These are phyloP conservation scores for Circaetus cinerascens DNA, from an alignment of 2,113 vertebrate genomes.

Conservation along the genomic window DNA sequence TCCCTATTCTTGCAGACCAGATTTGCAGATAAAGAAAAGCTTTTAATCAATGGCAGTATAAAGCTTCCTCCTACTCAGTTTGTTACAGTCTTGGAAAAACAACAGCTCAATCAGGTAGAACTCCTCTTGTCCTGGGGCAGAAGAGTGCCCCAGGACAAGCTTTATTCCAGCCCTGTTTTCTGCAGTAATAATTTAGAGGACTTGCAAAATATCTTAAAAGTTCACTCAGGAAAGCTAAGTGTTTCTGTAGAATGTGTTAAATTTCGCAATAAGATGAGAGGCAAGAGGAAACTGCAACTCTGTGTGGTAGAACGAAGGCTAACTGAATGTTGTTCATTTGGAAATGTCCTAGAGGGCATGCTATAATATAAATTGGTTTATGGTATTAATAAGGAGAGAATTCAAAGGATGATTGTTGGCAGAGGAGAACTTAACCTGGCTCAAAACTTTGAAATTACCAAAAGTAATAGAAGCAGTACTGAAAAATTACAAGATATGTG, in stretches of 20 bases:
- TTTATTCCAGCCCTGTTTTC: neutral
- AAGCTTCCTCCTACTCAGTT: neutral
- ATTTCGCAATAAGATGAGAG: neutral
- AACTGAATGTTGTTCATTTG: slow-evolving; percentile 19
- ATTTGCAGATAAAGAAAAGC: slow-evolving; percentile 19
- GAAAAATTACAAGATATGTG: slow-evolving; percentile 51
- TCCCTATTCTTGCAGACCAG: neutral
- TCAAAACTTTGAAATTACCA: slow-evolving; percentile 15
- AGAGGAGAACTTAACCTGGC: slow-evolving; percentile 37
- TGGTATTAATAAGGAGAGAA: slow-evolving; percentile 31
- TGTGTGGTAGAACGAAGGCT: neutral
- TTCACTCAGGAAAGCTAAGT: neutral
- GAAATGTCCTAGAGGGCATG: slow-evolving; percentile 29
- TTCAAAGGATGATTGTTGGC: slow-evolving; percentile 30
- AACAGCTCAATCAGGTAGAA: neutral
- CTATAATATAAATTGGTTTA: slow-evolving; percentile 31
- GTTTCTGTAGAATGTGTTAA: slow-evolving; percentile 19
- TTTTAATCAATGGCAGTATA: neutral
- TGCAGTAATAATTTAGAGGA: neutral
- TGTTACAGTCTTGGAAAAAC: neutral
- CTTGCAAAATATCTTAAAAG: slow-evolving; percentile 1
- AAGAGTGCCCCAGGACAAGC: neutral
- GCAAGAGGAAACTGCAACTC: neutral
- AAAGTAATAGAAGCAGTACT: slow-evolving; percentile 29
- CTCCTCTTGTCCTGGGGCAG: neutral